Evolutionary conservation across 2,797 vertebrate genomes (phyloP), one percentile per base, ranked within the genome.

Genomic region (Menidia menidia): DNA sequence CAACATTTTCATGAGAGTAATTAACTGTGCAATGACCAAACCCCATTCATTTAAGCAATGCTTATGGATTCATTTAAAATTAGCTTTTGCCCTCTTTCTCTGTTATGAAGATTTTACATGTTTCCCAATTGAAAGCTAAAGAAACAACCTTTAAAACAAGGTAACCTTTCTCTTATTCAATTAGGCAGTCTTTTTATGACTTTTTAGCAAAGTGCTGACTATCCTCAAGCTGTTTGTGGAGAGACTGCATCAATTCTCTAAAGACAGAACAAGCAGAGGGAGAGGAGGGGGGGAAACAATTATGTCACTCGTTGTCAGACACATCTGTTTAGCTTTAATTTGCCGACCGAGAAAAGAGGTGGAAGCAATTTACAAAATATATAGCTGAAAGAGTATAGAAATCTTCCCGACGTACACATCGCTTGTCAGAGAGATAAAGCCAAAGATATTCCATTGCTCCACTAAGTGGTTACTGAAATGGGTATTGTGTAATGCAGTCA

Each of bases 241-340:
- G 41, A 5, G 1, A 73, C 32, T 59, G 45, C 59, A 77, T 68
- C 61, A 31, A 10, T 54, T 65, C 57, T 68, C 48, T 61, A 42
- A 79, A 72, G 56, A 59, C 65, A 67, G 63, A 77, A 47, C 19
- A 50, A 43, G 65, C 47, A 59, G 76, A 60, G 19, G 50, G 35
- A 61, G 6, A 16, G 11, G 25, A 47, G 18, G 16, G 2, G 35
- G 32, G 62, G 57, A 51, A 19, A 25, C 35, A 44, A 51, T 73
- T 64, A 57, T 71, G 59, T 86, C 71, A 70, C 56, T 78, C 15
- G 67, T 75, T 69, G 63, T 59, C n/a, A 69, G 79, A 62, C 70
- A 62, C 81, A 78, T 91, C 84, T 87, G 86, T 80, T 80, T 39
- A 25, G 42, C 54, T 82, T 75, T 79, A 77, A 75, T 57, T 73